Conservation (phyloP, 2,797 vertebrate species). For the Pogonophryne albipinna region DNA sequence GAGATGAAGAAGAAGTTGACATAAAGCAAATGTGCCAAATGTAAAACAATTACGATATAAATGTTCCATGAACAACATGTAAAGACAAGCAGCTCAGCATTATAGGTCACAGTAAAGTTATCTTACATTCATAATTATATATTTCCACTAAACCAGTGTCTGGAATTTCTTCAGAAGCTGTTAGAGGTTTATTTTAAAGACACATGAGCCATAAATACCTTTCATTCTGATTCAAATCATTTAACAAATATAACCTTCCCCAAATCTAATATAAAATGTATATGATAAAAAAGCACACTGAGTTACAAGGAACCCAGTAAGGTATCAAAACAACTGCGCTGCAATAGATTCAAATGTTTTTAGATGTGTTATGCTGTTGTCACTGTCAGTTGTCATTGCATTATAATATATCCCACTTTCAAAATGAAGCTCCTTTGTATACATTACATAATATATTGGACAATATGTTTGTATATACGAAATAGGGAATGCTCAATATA, state of each 20-base stretch:
- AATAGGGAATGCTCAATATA: background rate
- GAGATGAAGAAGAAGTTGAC: background rate
- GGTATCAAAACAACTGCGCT: background rate
- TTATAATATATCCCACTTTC: no score
- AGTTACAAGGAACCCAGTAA: background rate
- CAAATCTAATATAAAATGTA: background rate
- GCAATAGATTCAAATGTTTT: background rate
- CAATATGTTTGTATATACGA: no score
- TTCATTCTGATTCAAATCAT: background rate
- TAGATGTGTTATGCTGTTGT: background rate
- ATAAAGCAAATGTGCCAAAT: background rate
- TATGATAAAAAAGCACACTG: background rate
- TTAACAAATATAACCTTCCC: background rate
- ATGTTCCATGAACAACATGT: background rate
- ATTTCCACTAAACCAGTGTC: no score
- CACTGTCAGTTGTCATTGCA: no score
- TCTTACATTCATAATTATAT: background rate
- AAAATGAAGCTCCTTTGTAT: no score
- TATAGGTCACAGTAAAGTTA: background rate
- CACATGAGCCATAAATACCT: background rate
- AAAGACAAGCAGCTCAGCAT: background rate
- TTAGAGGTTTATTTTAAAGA: slow-evolving; percentile 1
- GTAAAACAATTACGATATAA: background rate
- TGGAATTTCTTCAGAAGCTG: no score
- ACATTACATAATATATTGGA: no score